Conservation (phyloP, 2,888 invertebrate species). For the Lypha dubia region DNA sequence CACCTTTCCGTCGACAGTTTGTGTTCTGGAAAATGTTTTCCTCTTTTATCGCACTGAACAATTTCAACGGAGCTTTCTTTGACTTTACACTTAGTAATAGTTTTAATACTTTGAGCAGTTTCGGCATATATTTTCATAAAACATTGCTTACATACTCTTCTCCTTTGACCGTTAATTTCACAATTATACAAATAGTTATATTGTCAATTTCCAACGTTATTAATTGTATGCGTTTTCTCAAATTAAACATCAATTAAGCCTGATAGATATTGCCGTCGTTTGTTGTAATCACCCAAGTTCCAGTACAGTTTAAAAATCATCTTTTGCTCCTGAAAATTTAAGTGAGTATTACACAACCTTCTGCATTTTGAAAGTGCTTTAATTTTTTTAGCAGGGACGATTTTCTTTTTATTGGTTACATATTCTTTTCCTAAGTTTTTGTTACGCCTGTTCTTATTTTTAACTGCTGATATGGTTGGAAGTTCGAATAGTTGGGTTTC, state of each 20-base stretch:
- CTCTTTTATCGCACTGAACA: slow-evolving; percentile 38
- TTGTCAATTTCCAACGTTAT: neutral
- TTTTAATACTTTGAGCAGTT: no score
- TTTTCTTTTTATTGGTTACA: slow-evolving; percentile 27
- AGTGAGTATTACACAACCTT: slow-evolving; percentile 25
- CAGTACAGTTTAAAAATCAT: slow-evolving; percentile 35
- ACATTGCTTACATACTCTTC: slow-evolving; percentile 23
- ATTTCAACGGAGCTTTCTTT: slow-evolving; percentile 22
- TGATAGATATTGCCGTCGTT: slow-evolving; percentile 32
- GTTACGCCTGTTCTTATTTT: slow-evolving; percentile 26
- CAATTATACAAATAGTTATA: slow-evolving; percentile 25
- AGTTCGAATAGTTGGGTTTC: slow-evolving; percentile 39
- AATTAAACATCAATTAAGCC: slow-evolving; percentile 32
- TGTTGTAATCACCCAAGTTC: slow-evolving; percentile 27
- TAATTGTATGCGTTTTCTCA: neutral
- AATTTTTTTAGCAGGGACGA: neutral
- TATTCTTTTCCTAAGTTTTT: slow-evolving; percentile 45
- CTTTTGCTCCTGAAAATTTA: slow-evolving; percentile 19
- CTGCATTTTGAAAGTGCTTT: neutral
- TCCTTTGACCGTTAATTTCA: slow-evolving; percentile 21
- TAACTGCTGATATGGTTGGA: slow-evolving; percentile 27
- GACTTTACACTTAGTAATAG: neutral
- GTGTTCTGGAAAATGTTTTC: slow-evolving; percentile 24
- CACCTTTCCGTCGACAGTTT: slow-evolving; percentile 21
- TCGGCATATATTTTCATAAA: slow-evolving; percentile 16